These are phyloP conservation scores for Oreochromis grahami DNA, from an alignment of 2,797 vertebrate species.

Conservation along the genomic window DNA sequence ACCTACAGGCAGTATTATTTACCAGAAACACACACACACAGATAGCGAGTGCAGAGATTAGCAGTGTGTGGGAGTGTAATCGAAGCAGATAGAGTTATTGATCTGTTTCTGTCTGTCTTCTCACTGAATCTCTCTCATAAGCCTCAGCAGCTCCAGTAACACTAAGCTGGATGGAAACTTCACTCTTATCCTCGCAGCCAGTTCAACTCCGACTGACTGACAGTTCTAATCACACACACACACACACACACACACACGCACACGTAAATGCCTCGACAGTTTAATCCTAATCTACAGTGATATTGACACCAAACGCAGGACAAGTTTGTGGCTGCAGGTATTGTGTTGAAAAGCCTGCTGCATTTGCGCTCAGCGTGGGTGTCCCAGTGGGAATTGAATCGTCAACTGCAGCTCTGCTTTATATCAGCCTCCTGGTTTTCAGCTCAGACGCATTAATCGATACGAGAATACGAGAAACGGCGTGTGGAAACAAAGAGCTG, in stretches of 20 bases:
- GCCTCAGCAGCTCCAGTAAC: slow-evolving; percentile 25
- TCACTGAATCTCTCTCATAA: slow-evolving; percentile 20
- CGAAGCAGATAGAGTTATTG: slow-evolving; percentile 14
- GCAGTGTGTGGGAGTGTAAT: not conserved
- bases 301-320: slow-evolving; percentile 11
- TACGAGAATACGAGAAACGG: not conserved
- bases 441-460: not conserved
- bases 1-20: not conserved
- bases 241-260: not conserved
- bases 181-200: not conserved
- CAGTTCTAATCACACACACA: not conserved
- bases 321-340: not conserved
- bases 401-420: not conserved
- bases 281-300: not conserved
- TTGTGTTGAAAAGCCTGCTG: not conserved
- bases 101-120: slow-evolving; percentile 49
- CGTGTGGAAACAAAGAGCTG: not conserved
- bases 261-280: not conserved
- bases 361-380: not conserved
- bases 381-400: slow-evolving; percentile 3
- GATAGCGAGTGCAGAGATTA: not conserved
- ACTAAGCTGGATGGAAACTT: slow-evolving; percentile 25
- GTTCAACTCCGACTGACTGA: slow-evolving; percentile 4
- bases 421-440: not conserved
- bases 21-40: not conserved